Conservation (phyloP, 2,888 invertebrate genomes). For the Oasisia sp. region DNA sequence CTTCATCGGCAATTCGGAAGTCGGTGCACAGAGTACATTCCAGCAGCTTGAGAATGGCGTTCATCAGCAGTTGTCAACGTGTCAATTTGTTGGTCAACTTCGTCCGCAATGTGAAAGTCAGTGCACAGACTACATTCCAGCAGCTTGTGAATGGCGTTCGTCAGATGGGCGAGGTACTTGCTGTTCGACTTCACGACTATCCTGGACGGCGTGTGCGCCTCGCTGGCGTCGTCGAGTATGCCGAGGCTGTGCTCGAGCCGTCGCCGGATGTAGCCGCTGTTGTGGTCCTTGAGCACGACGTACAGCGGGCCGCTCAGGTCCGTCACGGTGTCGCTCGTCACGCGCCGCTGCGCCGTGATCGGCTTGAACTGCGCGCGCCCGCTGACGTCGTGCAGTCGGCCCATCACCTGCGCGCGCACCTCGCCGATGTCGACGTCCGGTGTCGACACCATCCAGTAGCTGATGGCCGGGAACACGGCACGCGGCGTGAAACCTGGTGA, state of each 20-base stretch:
- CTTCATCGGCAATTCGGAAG: neutral
- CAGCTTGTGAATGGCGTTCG: neutral
- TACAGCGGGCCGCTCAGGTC: neutral
- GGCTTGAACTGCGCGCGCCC: neutral
- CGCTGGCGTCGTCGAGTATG: neutral
- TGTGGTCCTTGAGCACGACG: neutral
- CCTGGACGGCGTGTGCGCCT: neutral
- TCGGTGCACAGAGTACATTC: neutral
- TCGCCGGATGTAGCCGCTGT: neutral
- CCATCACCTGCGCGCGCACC: neutral
- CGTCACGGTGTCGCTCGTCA: neutral
- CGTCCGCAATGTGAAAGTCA: neutral
- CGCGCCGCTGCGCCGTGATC: neutral
- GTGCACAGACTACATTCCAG: neutral
- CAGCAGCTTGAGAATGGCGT: neutral
- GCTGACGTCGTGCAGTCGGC: neutral
- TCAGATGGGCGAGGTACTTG: neutral
- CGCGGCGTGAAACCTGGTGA: neutral
- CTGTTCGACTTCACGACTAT: neutral
- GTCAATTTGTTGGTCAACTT: neutral
- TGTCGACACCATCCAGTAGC: conserved; percentile 6
- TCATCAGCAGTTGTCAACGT: neutral
- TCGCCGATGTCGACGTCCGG: neutral
- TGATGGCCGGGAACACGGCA: neutral
- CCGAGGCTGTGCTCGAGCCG: neutral